Evolutionary conservation across 2,113 vertebrate genomes (phyloP), one percentile per base, ranked within the genome.

Genomic region (Pterocles orientalis): DNA sequence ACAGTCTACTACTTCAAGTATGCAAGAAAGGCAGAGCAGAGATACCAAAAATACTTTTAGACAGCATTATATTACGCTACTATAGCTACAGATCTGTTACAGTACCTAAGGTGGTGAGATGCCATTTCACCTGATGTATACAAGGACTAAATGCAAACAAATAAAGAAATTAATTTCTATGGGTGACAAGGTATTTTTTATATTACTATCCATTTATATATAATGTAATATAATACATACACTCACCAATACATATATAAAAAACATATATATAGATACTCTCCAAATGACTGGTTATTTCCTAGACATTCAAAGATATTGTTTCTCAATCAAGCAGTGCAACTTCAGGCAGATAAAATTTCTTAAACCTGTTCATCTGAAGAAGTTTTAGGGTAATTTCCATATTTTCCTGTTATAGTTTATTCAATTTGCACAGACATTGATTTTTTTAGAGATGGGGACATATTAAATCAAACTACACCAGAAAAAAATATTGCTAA

Each of bases 61-160:
- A 51, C 72, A 81, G 43, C 78, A 60, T 85, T 73, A 9, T 16
- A 45, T 73, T 66, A 51, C 1, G 7, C 58, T 80, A 65, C 36
- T 62, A 24, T 12, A 15, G 41, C 28, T 76, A 78, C 43, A 76
- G 26, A 51, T 72, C n/a, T 91, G 84, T 77, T 84, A 94, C 65
- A 91, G 54, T 90, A 90, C 71, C 90, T 94, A 94, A 83, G 9
- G 34, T 0, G 18, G 51, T 53, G 82, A 90, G 82, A 54, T 80
- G 93, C 29, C 88, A 88, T 58, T 80, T 81, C 68, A 93, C 50
- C 51, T 87, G 68, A 95, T 62, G 66, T 72, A 76, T 24, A 75
- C 56, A 66, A 66, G 23, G 51, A 93, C 62, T 53, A 88, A 77
- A 83, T 83, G 41, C 36, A 93, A 91, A 96, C 54, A 90, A 86